These are phyloP conservation scores for Oikopleura vanhoeffeni DNA, from an alignment of 23 tunicate species.

Conservation along the genomic window DNA sequence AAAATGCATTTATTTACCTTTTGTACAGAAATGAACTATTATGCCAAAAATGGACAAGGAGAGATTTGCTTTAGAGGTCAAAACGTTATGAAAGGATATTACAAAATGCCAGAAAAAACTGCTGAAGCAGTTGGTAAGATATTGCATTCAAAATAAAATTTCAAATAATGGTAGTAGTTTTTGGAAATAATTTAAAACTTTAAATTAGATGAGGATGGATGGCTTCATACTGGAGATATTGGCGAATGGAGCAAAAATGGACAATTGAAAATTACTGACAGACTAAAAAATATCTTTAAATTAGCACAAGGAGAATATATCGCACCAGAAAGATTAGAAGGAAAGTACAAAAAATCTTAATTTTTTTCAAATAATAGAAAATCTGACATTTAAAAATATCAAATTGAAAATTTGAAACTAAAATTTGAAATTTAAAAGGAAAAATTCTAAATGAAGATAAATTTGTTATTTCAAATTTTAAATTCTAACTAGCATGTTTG, in stretches of 20 bases:
- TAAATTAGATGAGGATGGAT: slow-evolving; percentile 77
- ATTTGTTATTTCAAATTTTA: too few relatives aligned
- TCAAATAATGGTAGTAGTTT: background rate
- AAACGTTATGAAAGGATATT: slow-evolving; percentile 58
- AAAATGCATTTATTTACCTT: too few relatives aligned
- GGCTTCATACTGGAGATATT: slow-evolving; percentile 97
- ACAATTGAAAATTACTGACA: slow-evolving; percentile 65
- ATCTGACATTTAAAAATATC: too few relatives aligned
- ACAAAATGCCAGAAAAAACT: slow-evolving; percentile 49
- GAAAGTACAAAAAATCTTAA: slow-evolving; percentile 16
- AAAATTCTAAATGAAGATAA: too few relatives aligned
- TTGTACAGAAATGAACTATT: slow-evolving; percentile 75
- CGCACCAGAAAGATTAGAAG: slow-evolving; percentile 91
- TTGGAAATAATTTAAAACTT: slow-evolving; percentile 16
- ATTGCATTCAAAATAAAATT: too few relatives aligned
- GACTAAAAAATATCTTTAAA: slow-evolving; percentile 82
- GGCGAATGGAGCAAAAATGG: slow-evolving; percentile 71
- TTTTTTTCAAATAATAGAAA: background rate
- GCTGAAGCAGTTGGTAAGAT: background rate
- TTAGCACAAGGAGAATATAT: slow-evolving; percentile 92
- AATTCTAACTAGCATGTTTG: too few relatives aligned
- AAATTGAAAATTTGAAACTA: too few relatives aligned
- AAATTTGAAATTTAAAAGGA: too few relatives aligned
- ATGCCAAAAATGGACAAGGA: slow-evolving; percentile 70
- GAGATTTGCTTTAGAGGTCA: slow-evolving; percentile 81